Percentiles rank a stretch among this genome's conserved stretches.
These are phyloP conservation scores for Ageneiosus marmoratus DNA, from an alignment of 2,113 vertebrate genomes.

Conservation along the genomic window DNA sequence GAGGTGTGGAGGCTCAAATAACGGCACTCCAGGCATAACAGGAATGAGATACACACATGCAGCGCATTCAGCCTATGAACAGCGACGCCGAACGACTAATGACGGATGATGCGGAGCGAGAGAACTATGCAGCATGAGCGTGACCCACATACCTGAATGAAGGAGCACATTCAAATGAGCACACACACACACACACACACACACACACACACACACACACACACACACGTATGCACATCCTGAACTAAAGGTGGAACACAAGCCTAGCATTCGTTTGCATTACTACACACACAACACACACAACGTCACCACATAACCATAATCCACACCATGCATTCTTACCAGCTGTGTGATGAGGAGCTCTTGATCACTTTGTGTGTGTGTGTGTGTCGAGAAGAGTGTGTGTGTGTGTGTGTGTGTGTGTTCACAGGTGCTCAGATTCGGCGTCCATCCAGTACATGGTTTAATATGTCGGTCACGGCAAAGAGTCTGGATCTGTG, in stretches of 20 bases:
- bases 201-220: not conserved
- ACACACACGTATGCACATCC: not conserved
- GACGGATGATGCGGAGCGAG: slow-evolving; percentile 26
- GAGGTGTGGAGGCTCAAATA: slow-evolving; percentile 33
- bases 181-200: not conserved
- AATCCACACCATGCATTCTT: not conserved
- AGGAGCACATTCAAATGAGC: not conserved
- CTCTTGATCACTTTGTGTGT: slow-evolving; percentile 30
- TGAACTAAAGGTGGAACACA: not conserved
- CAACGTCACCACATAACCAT: not conserved
- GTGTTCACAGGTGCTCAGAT: slow-evolving; percentile 18
- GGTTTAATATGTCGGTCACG: slow-evolving; percentile 12
- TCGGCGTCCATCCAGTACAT: slow-evolving; percentile 30
- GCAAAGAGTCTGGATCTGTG: not conserved
- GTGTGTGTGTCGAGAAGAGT: not conserved
- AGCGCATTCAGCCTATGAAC: slow-evolving; percentile 8
- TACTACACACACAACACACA: not conserved
- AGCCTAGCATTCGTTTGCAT: not conserved
- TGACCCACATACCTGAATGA: slow-evolving; percentile 7
- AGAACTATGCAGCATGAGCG: slow-evolving; percentile 1
- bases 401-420: not conserved
- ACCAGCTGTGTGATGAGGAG: slow-evolving; percentile 24
- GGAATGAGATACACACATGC: slow-evolving; percentile 40
- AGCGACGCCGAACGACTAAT: not conserved
- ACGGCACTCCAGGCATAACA: slow-evolving; percentile 36